Evolutionary conservation across 2,113 vertebrate genomes (phyloP).

Genomic region (Passerina amoena): DNA sequence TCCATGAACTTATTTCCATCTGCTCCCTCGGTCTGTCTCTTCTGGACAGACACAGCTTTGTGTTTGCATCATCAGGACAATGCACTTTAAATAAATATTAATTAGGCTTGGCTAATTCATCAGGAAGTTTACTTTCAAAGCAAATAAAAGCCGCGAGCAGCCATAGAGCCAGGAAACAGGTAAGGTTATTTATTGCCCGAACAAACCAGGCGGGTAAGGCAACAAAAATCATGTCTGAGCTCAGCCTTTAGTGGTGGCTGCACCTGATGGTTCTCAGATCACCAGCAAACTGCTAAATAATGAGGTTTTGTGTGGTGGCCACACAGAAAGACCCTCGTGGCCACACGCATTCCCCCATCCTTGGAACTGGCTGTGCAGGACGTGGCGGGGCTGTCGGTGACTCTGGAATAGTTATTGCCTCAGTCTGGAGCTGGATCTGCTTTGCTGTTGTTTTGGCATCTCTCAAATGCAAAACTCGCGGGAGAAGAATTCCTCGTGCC

Average conservation of each 20-base stretch:
- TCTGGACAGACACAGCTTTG: not conserved
- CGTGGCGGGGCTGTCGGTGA: accelerated
- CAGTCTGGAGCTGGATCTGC: accelerated
- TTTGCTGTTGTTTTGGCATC: not conserved
- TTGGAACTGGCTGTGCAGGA: not conserved
- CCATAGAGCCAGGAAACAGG: not conserved
- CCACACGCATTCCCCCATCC: not conserved
- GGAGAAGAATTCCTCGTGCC: accelerated
- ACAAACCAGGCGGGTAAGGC: not conserved
- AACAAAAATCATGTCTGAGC: not conserved
- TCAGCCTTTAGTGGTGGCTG: not conserved
- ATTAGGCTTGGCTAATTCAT: not conserved
- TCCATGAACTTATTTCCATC: not conserved
- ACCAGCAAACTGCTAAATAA: not conserved
- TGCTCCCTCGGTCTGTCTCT: not conserved
- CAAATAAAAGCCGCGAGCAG: not conserved
- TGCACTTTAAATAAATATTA: not conserved
- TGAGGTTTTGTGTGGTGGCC: not conserved
- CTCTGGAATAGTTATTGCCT: not conserved
- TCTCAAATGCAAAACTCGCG: accelerated
- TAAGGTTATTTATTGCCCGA: not conserved
- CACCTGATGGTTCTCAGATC: not conserved
- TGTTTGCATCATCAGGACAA: not conserved
- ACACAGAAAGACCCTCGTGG: not conserved
- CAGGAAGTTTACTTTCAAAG: not conserved